These are phyloP conservation scores for Anarrhichthys ocellatus DNA, from an alignment of 2,113 vertebrate species.

Conservation along the genomic window DNA sequence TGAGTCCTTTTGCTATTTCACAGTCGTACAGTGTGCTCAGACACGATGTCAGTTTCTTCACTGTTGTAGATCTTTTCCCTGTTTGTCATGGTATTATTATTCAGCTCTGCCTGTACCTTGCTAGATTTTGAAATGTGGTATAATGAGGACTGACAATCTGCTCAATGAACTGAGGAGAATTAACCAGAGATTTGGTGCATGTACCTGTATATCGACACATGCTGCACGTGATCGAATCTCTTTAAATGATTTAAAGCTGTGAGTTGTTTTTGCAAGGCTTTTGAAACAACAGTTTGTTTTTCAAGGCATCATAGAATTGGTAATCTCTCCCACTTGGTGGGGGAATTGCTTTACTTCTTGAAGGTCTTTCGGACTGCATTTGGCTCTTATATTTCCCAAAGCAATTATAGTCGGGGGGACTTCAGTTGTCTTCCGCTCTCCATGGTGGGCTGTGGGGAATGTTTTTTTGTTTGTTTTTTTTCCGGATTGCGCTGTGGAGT, in stretches of 20 bases:
- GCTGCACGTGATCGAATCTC: constrained; percentile 35
- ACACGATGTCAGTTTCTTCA: constrained; percentile 6
- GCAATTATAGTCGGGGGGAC: constrained; percentile 77
- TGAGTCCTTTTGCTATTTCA: not conserved
- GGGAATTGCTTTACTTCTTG: constrained; percentile 74
- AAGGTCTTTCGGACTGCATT: constrained; percentile 71
- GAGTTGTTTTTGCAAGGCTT: constrained; percentile 54
- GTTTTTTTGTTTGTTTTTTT: constrained; percentile 4
- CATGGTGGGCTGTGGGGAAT: constrained; percentile 48
- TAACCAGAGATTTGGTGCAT: constrained; percentile 12
- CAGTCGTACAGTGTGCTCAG: not conserved
- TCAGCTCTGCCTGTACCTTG: constrained; percentile 2
- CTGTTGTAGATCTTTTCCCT: constrained; percentile 16
- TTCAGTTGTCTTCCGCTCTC: constrained; percentile 74
- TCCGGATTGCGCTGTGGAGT: constrained; percentile 10
- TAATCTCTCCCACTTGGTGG: constrained; percentile 72
- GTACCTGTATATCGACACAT: constrained; percentile 15
- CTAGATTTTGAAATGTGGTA: constrained; percentile 39
- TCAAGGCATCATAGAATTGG: constrained; percentile 69
- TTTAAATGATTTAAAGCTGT: constrained; percentile 31
- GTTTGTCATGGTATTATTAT: constrained; percentile 13
- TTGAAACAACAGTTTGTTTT: constrained; percentile 66
- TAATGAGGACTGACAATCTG: constrained; percentile 18
- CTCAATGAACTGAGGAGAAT: constrained; percentile 15
- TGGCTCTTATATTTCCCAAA: constrained; percentile 78